phyloP scores from a whole-genome alignment of 2,797 vertebrate species.

The Serranus cabrilla region DNA sequence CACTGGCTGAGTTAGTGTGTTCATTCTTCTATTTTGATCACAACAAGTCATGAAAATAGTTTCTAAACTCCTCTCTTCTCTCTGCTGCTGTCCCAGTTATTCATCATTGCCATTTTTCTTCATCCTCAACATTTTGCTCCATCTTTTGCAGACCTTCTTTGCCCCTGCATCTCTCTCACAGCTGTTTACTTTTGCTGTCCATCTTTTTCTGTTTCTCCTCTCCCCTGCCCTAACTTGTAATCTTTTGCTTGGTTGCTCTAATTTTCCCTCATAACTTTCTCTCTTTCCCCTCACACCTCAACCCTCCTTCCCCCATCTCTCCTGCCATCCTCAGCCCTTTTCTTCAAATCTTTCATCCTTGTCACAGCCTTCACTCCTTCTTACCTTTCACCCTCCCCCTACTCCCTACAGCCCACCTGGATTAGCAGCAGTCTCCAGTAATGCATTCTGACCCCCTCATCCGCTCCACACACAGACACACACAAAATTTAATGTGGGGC shows the following conservation, averaged over 20 bases:
- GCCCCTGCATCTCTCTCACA: constrained; percentile 21
- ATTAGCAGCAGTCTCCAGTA: constrained; percentile 57
- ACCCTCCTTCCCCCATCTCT: constrained; percentile 7
- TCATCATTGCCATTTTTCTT: constrained; percentile 1
- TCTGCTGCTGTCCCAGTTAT: not conserved
- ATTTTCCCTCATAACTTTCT: constrained; percentile 34
- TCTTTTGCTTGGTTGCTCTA: constrained; percentile 52
- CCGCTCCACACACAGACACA: constrained; percentile 36
- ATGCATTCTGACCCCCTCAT: constrained; percentile 66
- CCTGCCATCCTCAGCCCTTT: constrained; percentile 29
- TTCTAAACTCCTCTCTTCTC: not conserved
- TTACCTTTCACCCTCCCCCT: constrained; percentile 44
- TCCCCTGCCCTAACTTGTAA: constrained; percentile 18
- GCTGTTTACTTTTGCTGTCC: constrained; percentile 26
- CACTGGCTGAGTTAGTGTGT: not conserved
- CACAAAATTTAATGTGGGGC: constrained; percentile 71
- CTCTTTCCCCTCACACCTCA: constrained; percentile 18
- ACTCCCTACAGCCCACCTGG: constrained; percentile 65
- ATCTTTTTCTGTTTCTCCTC: constrained; percentile 26
- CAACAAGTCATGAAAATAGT: not conserved
- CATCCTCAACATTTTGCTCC: not conserved
- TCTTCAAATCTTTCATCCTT: constrained; percentile 50
- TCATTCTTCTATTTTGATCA: not conserved
- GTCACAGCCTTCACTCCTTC: constrained; percentile 52
- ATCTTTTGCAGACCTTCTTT: constrained; percentile 13